Conservation (phyloP, 2,113 vertebrate species). For the Rissa tridactyla region DNA sequence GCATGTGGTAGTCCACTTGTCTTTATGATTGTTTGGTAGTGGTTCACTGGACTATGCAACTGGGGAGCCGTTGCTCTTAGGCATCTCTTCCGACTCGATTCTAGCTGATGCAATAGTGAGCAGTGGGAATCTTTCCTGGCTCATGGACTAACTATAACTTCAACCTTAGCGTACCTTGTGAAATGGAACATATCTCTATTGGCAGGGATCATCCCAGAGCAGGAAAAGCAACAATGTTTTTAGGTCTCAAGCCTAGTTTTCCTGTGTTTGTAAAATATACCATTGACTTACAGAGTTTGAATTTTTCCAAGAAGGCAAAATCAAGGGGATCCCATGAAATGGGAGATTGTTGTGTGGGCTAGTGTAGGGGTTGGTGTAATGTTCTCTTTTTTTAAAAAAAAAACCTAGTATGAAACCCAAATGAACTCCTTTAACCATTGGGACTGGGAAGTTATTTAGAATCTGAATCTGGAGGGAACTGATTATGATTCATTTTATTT, state of each 20-base stretch:
- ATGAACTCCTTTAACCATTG: background rate
- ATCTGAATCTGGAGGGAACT: background rate
- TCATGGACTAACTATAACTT: background rate
- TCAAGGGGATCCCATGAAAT: background rate
- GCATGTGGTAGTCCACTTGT: background rate
- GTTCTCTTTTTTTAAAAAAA: background rate
- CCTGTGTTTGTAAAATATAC: background rate
- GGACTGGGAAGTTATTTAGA: background rate
- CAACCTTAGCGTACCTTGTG: background rate
- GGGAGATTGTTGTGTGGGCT: background rate
- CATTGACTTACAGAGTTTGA: background rate
- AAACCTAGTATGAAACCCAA: background rate
- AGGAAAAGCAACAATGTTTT: background rate
- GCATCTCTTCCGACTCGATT: rapidly evolving
- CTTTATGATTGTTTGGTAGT: background rate
- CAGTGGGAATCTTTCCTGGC: background rate
- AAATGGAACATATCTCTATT: background rate
- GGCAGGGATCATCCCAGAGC: background rate
- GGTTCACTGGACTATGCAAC: background rate
- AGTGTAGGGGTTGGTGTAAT: rapidly evolving
- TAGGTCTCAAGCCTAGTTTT: background rate
- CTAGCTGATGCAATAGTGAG: background rate
- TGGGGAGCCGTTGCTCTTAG: background rate
- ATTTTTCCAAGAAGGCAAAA: background rate
- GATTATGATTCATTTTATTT: background rate